Conservation (phyloP, 2,113 vertebrate species). For the Scomber japonicus region DNA sequence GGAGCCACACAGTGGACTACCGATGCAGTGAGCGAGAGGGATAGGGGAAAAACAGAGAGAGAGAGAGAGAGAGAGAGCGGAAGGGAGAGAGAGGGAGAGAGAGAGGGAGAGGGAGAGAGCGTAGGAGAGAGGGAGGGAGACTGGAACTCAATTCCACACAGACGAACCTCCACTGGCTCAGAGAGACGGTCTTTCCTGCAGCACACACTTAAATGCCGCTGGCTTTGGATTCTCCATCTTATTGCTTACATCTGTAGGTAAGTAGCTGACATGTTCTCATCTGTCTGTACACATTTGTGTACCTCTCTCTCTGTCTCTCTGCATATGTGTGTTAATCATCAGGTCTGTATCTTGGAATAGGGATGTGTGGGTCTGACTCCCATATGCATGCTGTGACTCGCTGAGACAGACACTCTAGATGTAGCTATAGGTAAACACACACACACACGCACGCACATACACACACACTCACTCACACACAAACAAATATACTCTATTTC, state of each 20-base stretch:
- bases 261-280: slow-evolving; percentile 49
- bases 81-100: slow-evolving; percentile 32
- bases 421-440: slow-evolving; percentile 43
- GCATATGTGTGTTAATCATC: slow-evolving; percentile 37
- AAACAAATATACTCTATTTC: slow-evolving; percentile 12
- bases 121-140: slow-evolving; percentile 60
- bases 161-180: slow-evolving; percentile 71
- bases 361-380: slow-evolving; percentile 36
- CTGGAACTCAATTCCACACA: slow-evolving; percentile 77
- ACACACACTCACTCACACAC: too few species aligned
- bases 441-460: background rate
- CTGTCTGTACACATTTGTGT: background rate
- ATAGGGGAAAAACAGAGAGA: slow-evolving; percentile 24
- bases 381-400: slow-evolving; percentile 28
- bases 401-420: slow-evolving; percentile 25
- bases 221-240: slow-evolving; percentile 71
- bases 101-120: slow-evolving; percentile 12
- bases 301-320: slow-evolving; percentile 6
- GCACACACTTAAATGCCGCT: slow-evolving; percentile 54
- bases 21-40: slow-evolving; percentile 73
- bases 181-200: slow-evolving; percentile 72
- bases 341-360: slow-evolving; percentile 20
- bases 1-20: slow-evolving; percentile 70
- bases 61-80: slow-evolving; percentile 46
- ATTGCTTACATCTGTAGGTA: slow-evolving; percentile 67